These are phyloP conservation scores for Orcinus orca DNA, from an alignment of 2,113 vertebrate species.

Conservation along the genomic window DNA sequence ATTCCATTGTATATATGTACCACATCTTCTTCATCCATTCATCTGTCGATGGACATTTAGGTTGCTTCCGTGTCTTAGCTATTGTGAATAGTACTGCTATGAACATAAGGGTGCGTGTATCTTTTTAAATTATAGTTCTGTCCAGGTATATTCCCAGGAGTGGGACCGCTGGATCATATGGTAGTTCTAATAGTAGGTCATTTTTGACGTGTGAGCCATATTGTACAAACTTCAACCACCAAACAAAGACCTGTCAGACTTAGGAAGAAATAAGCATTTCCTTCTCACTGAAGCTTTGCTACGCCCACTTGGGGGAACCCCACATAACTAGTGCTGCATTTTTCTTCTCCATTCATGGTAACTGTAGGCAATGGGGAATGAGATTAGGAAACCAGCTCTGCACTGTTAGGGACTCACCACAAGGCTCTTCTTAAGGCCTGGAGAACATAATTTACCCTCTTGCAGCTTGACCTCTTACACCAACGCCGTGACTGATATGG, in stretches of 20 bases:
- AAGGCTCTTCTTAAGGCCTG: no score
- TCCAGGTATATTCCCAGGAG: not conserved
- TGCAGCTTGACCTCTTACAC: no score
- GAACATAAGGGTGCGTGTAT: not conserved
- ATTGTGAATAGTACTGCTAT: not conserved
- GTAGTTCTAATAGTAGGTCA: not conserved
- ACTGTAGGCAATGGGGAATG: not conserved
- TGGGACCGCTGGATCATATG: not conserved
- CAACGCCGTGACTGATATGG: accelerated
- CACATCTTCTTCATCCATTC: not conserved
- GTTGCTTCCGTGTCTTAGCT: not conserved
- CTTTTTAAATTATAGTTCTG: not conserved
- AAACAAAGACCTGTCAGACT: not conserved
- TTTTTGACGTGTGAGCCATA: not conserved
- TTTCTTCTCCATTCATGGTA: not conserved
- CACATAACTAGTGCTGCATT: accelerated
- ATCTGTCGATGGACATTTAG: not conserved
- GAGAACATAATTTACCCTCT: not conserved
- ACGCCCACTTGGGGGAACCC: not conserved
- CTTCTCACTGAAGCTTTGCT: not conserved
- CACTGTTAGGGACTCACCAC: not conserved
- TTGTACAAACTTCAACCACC: not conserved
- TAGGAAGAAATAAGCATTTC: not conserved
- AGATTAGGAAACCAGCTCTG: not conserved
- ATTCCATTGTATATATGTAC: accelerated